phyloP scores from a whole-genome alignment of 2,888 invertebrate species.

The Eupithecia vulgata region DNA sequence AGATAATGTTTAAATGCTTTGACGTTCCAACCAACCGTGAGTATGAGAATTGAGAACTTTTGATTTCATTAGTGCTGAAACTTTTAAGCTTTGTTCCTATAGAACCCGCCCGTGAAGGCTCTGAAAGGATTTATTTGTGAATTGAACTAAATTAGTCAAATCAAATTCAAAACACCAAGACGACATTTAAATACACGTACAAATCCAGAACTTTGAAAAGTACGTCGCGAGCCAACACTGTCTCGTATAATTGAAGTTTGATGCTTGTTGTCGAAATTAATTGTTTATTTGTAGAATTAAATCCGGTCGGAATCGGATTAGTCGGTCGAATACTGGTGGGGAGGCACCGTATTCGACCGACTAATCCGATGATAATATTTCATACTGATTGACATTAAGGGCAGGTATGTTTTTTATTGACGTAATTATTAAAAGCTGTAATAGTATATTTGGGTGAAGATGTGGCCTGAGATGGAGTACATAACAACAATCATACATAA shows the following conservation, averaged over 20 bases:
- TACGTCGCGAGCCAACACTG: slow-evolving; percentile 24
- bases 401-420: too few species aligned
- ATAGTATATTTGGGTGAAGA: too few species aligned
- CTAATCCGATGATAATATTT: too few species aligned
- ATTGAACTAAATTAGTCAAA: slow-evolving; percentile 2
- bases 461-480: too few species aligned
- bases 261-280: slow-evolving; percentile 43
- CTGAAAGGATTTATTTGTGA: not conserved
- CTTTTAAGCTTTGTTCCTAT: not conserved
- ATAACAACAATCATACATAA: too few species aligned
- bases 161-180: slow-evolving; percentile 23
- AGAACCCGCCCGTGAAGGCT: not conserved
- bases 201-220: slow-evolving; percentile 32
- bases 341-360: too few species aligned
- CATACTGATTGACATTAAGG: too few species aligned
- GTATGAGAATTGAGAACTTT: not conserved
- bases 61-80: not conserved
- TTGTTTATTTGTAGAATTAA: slow-evolving; percentile 44
- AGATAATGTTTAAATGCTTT: too few species aligned
- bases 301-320: slow-evolving; percentile 26
- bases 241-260: slow-evolving; percentile 40
- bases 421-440: too few species aligned
- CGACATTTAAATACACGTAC: slow-evolving; percentile 23
- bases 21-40: too few species aligned
- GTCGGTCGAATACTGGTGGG: slow-evolving; percentile 24